These are phyloP conservation scores for Lumbricus terrestris DNA, from an alignment of 2,888 invertebrate genomes.

Conservation along the genomic window DNA sequence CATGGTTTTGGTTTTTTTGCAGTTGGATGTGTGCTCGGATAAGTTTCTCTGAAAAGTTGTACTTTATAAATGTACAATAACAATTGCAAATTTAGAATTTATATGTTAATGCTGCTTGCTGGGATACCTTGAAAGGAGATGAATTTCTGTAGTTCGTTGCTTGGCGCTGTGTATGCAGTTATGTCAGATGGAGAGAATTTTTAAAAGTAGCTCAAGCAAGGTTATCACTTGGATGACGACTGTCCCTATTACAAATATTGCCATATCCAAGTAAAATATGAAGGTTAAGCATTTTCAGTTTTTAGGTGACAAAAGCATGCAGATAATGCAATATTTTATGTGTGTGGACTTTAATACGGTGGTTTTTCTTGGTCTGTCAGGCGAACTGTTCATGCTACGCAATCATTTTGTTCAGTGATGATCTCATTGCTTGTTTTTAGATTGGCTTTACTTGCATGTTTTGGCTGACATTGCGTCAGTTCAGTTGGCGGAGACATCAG, in stretches of 20 bases:
- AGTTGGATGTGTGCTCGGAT: too few species aligned
- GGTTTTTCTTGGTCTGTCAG: not conserved
- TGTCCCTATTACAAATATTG: not conserved
- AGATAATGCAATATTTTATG: not conserved
- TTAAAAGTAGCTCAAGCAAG: not conserved
- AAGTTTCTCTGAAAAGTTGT: too few species aligned
- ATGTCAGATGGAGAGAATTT: not conserved
- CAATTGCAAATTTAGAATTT: not conserved
- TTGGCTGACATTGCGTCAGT: conserved; percentile 90
- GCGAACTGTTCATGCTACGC: not conserved
- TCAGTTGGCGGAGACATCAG: conserved; percentile 74
- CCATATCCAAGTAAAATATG: not conserved
- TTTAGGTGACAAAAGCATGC: not conserved
- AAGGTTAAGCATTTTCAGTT: not conserved
- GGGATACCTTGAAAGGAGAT: not conserved
- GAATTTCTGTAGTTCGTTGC: not conserved
- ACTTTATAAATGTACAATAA: too few species aligned
- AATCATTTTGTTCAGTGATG: not conserved
- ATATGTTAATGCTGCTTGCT: not conserved
- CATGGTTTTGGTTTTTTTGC: too few species aligned
- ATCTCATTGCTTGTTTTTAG: conserved; percentile 30
- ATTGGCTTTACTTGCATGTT: conserved; percentile 69
- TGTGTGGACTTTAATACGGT: not conserved
- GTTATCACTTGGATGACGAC: not conserved
- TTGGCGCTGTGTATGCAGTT: not conserved